Conservation (phyloP, 2,113 vertebrate species). For the Piprites chloris region DNA sequence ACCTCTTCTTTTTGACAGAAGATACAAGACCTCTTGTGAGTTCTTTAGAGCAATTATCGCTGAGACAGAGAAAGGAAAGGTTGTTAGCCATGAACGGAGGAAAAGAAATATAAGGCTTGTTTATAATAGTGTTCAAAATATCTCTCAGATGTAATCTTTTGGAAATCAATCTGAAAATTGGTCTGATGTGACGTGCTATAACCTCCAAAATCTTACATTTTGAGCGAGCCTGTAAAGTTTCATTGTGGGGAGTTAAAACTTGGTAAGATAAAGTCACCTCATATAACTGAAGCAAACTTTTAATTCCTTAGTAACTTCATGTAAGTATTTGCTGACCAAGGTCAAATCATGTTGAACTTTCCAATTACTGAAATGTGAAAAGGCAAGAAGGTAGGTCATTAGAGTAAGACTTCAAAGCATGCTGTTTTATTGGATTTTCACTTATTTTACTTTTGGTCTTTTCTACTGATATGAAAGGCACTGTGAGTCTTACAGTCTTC, state of each 20-base stretch:
- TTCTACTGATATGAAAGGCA: not conserved
- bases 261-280: not conserved
- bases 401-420: not conserved
- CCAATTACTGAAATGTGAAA: not conserved
- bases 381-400: not conserved
- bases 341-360: not conserved
- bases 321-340: not conserved
- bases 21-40: not conserved
- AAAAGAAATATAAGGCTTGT: not conserved
- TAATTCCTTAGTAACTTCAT: not conserved
- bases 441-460: not conserved
- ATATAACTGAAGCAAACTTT: not conserved
- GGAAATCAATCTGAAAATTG: not conserved
- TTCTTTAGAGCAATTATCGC: not conserved
- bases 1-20: not conserved
- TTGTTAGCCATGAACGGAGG: not conserved
- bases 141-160: not conserved
- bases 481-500: not conserved
- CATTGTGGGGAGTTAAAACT: not conserved
- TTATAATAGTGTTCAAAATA: not conserved
- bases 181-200: fast-evolving
- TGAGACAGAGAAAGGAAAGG: not conserved
- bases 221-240: not conserved
- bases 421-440: not conserved
- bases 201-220: not conserved